Base-by-base conservation (phyloP, 2,888 invertebrate genomes). In the Acleris cristana region DNA sequence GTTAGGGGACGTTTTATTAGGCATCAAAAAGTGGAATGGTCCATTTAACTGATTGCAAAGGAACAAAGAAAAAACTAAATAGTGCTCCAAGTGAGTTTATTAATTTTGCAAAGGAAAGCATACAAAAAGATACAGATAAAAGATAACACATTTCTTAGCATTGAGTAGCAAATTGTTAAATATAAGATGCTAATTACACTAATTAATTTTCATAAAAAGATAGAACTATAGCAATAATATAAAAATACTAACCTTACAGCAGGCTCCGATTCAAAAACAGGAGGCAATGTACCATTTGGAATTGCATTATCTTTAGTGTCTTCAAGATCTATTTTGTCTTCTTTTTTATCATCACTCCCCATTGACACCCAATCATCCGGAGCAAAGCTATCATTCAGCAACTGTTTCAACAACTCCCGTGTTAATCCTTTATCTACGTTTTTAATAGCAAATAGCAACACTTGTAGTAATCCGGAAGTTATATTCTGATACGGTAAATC, bases 391-490 rank as follows among this genome's bases (percentile, higher is more conserved):
- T 95, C 95, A 61, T 94, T 93, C 2, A 95, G 86, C 19, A 97
- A 88, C 77, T 95, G 95, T 73, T 94, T 94, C 0, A 96, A 76
- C 45, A 95, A 82, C 48, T 80, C 81, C 71, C 93, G 94, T 0
- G 90, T 86, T 21, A 94, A 75, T 62, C 93, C 93, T 59, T 93
- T 91, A 76, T 96, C 94, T 0, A 94, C 83, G 71, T 94, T 94
- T 57, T 94, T 94, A 2, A 96, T 79, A 0, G 95, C 94, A 73
- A 92, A 94, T 1, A 96, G 76, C 44, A 96, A 75, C 0, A 95
- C 94, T 85, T 97, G 96, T 10, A 97, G 76, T 7, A 97, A 85
- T 0, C 95, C 96, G 0, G 97, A 96, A 0, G 96, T 96, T 30
- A 95, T 81, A 71, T 95, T 95, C 61, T 95, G 89, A 72, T 94